Conservation (phyloP, 2,888 invertebrate genomes). For the Eudasyphora cyanicolor region DNA sequence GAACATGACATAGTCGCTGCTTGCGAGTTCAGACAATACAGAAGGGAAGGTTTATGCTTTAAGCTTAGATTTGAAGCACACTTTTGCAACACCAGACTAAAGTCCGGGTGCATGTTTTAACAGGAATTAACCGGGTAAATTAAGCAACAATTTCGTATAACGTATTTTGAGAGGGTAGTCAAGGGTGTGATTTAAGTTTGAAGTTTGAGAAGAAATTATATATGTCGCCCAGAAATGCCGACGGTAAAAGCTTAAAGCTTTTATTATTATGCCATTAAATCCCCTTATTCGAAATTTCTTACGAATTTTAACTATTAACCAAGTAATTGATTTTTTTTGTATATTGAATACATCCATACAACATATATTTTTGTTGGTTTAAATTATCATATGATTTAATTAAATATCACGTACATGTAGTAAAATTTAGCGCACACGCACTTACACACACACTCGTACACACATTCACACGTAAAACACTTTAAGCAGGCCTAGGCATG, state of each 20-base stretch:
- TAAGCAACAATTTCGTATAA: too few relatives aligned
- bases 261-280: slow-evolving; percentile 9
- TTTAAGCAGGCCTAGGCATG: background rate
- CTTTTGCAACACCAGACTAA: slow-evolving; percentile 74
- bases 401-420: background rate
- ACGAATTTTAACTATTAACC: slow-evolving; percentile 38
- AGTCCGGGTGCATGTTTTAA: slow-evolving; percentile 78
- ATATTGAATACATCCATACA: too few relatives aligned
- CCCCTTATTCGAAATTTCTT: slow-evolving; percentile 40
- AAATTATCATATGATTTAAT: slow-evolving; percentile 24
- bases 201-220: too few relatives aligned
- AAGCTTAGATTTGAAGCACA: slow-evolving; percentile 66
- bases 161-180: too few relatives aligned
- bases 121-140: slow-evolving; percentile 22
- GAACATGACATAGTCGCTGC: slow-evolving; percentile 36
- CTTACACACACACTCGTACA: background rate
- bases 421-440: slow-evolving; percentile 8
- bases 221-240: slow-evolving; percentile 45
- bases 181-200: too few relatives aligned
- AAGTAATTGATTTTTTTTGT: slow-evolving; percentile 37
- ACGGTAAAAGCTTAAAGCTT: slow-evolving; percentile 35
- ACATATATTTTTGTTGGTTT: slow-evolving; percentile 34
- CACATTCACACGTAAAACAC: background rate
- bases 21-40: slow-evolving; percentile 41
- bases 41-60: slow-evolving; percentile 61